These are phyloP conservation scores for Ernsta delagoae DNA, from an alignment of 2,888 invertebrate species.

Conservation along the genomic window DNA sequence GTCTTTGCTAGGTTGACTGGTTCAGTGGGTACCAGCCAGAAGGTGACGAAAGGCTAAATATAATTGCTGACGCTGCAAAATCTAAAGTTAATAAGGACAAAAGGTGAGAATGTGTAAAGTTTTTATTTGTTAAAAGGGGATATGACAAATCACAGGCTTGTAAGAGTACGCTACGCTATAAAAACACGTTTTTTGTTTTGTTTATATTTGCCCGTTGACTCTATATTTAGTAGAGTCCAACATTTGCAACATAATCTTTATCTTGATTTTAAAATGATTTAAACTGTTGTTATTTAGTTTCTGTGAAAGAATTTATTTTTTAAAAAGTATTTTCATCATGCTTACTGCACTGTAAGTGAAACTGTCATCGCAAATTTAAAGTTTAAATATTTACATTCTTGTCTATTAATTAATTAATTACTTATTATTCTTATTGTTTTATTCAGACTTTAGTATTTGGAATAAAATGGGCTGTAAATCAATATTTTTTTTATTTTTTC, in stretches of 20 bases:
- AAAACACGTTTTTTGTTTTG: conserved; percentile 15
- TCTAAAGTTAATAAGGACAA: conserved; percentile 8
- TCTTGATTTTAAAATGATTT: conserved; percentile 12
- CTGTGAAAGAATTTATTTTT: not conserved
- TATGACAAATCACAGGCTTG: conserved; percentile 14
- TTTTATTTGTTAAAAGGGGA: not conserved
- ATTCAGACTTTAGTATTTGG: no score
- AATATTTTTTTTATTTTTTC: no score
- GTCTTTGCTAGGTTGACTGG: no score
- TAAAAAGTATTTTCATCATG: no score
- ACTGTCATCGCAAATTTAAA: no score
- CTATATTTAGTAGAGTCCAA: conserved; percentile 14
- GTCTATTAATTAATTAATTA: no score
- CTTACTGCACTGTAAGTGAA: not conserved
- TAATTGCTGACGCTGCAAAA: not conserved
- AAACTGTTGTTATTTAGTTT: not conserved
- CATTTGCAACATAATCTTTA: not conserved
- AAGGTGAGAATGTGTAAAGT: conserved; percentile 13
- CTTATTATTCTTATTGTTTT: no score
- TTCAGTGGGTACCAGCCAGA: no score
- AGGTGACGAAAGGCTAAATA: no score
- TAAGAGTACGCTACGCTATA: conserved; percentile 3
- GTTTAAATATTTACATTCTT: no score
- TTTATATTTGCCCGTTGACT: conserved; percentile 3
- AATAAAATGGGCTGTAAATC: no score